phyloP scores from a whole-genome alignment of 2,888 invertebrate genomes.

The Heliconius erato region DNA sequence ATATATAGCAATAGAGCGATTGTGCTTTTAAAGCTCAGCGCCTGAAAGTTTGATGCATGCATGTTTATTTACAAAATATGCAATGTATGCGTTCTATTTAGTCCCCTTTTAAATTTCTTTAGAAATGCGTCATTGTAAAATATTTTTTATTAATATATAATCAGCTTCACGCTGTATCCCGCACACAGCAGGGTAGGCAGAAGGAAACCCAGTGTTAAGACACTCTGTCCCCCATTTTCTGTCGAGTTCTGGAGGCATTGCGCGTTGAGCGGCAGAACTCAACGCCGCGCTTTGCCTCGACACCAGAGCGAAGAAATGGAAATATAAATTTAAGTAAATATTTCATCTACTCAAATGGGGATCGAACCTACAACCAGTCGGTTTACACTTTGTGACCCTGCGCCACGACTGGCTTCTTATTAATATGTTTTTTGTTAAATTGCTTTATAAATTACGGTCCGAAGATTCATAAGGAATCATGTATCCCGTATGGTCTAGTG shows the following conservation, averaged over 20 bases:
- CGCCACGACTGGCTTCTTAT: not conserved
- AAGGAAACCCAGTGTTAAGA: no score
- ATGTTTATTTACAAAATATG: not conserved
- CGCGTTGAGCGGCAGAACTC: no score
- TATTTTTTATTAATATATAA: not conserved
- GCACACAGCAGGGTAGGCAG: no score
- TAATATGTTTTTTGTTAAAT: not conserved
- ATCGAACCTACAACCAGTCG: no score
- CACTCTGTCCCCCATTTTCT: no score
- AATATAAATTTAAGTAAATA: no score
- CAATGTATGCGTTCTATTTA: not conserved
- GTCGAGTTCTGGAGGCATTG: no score
- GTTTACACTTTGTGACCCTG: no score
- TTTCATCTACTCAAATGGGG: no score
- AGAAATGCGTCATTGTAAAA: not conserved
- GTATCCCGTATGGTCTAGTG: conserved; percentile 88
- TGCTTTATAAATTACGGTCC: not conserved
- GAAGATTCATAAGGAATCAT: rapidly evolving
- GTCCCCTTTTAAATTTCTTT: not conserved
- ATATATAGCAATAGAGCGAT: not conserved
- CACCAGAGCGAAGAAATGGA: no score
- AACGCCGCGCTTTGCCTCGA: no score
- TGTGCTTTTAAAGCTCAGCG: not conserved
- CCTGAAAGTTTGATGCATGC: not conserved
- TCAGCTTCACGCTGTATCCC: no score